Conservation (phyloP, 2,113 vertebrate species). For the Chiloscyllium plagiosum region DNA sequence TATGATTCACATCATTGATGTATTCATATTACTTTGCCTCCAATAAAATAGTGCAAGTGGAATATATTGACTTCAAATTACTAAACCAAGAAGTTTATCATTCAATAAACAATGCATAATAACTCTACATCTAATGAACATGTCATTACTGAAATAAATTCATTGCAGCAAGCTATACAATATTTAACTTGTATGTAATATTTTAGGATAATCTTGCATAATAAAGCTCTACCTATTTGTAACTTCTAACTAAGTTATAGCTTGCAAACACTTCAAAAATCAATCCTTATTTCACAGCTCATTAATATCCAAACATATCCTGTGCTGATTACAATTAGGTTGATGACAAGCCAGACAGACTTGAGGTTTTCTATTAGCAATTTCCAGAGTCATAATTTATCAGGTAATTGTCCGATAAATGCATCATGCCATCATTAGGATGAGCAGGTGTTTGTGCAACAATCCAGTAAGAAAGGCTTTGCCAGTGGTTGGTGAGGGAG, state of each 20-base stretch:
- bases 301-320: conserved; percentile 3
- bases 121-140: background rate
- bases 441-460: background rate
- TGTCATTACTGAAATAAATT: background rate
- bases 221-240: conserved; percentile 2
- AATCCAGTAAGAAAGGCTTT: background rate
- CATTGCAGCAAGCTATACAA: background rate
- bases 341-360: background rate
- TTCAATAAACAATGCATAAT: background rate
- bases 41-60: background rate
- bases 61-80: background rate
- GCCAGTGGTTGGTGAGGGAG: background rate
- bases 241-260: background rate
- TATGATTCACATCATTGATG: background rate
- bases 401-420: background rate
- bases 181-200: background rate
- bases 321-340: conserved; percentile 27
- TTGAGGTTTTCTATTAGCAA: background rate
- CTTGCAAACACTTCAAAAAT: background rate
- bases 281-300: conserved; percentile 36
- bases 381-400: background rate
- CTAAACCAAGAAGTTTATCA: background rate
- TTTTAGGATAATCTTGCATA: background rate
- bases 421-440: background rate
- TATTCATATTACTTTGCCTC: background rate